phyloP scores from a whole-genome alignment of 1,140 invertebrate genomes.

The Drosophila nasuta region DNA sequence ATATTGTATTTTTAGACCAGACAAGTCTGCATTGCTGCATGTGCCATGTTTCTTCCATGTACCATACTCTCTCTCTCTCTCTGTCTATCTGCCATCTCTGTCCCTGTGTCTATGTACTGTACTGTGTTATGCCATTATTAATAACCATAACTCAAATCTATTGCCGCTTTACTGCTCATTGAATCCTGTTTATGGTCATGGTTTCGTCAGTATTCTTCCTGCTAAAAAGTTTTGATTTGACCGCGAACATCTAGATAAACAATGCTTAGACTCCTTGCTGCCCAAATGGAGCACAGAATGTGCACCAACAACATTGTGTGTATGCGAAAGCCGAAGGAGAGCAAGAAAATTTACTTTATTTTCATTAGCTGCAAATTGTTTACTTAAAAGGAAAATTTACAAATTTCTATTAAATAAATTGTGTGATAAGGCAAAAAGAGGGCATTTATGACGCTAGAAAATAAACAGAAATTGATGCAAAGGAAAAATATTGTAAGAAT shows the following conservation, averaged over 20 bases:
- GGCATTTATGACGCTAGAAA: not conserved
- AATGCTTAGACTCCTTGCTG: constrained; percentile 4
- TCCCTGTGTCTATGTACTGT: constrained; percentile 3
- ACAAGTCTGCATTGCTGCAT: constrained; percentile 81
- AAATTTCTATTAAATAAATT: constrained; percentile 3
- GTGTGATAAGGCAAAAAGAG: not conserved
- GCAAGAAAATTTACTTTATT: not conserved
- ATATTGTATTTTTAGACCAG: constrained; percentile 74
- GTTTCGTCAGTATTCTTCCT: constrained; percentile 54
- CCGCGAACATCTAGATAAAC: constrained; percentile 34
- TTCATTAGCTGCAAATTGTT: constrained; percentile 5
- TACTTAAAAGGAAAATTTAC: not conserved
- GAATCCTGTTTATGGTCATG: constrained; percentile 74
- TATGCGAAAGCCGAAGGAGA: too few relatives aligned
- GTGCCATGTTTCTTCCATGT: constrained; percentile 56
- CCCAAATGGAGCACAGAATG: not conserved
- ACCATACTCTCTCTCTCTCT: constrained; percentile 26
- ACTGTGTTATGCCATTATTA: constrained; percentile 66
- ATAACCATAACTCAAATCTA: constrained; percentile 83
- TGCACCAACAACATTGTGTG: too few relatives aligned
- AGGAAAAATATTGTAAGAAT: too few relatives aligned
- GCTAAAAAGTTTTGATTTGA: constrained; percentile 67
- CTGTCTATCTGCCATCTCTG: not conserved
- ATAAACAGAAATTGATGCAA: not conserved
- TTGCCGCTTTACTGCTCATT: constrained; percentile 81